Percentiles rank a stretch among this genome's conserved stretches.
phyloP scores from a whole-genome alignment of 2,113 vertebrate genomes.

The Plotosus lineatus region DNA sequence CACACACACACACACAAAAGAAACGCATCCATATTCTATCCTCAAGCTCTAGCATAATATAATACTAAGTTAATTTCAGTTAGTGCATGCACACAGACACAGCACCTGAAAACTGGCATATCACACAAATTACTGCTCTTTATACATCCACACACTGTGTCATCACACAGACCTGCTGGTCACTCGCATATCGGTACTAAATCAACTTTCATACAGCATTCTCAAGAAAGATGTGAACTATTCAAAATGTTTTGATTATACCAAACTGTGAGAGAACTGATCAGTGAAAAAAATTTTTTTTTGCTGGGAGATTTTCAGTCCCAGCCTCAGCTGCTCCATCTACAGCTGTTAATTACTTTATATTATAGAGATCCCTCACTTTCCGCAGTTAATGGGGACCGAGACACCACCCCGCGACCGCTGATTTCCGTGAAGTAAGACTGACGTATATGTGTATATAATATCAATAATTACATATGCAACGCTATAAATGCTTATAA shows the following conservation, averaged over 20 bases:
- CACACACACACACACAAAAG: background rate
- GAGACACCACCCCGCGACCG: no score
- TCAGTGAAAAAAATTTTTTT: background rate
- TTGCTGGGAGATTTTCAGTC: background rate
- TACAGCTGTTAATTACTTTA: background rate
- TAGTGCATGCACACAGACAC: constrained; percentile 4
- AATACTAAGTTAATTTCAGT: constrained; percentile 28
- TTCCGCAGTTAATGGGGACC: no score
- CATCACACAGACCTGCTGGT: background rate
- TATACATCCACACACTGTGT: background rate
- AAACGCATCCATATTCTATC: background rate
- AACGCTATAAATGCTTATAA: no score
- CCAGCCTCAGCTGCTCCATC: background rate
- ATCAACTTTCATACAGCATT: background rate
- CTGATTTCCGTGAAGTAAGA: no score
- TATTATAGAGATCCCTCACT: no score
- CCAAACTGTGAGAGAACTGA: background rate
- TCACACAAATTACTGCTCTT: background rate
- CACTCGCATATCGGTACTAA: background rate
- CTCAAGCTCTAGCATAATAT: constrained; percentile 10
- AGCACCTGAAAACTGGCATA: background rate
- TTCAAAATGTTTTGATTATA: background rate
- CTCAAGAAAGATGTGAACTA: background rate
- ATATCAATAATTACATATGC: no score
- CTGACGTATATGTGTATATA: no score